Evolutionary conservation across 2,797 vertebrate species (phyloP), one percentile per base, ranked within the genome.

Genomic region (Phoeniculus purpureus): DNA sequence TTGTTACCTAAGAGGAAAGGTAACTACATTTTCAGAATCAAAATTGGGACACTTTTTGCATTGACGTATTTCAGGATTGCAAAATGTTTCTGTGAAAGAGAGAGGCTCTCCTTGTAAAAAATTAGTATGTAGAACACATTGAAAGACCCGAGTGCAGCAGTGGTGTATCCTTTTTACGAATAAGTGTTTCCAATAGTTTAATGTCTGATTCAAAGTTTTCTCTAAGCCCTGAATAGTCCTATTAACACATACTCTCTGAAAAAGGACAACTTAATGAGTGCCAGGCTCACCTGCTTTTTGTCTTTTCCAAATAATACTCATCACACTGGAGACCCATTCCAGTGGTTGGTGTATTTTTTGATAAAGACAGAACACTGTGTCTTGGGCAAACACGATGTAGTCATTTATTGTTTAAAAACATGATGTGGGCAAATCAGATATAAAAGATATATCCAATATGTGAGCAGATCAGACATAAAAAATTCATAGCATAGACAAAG

Each of bases 41-140:
- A 67, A 93, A 89, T 10, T 56, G 23, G 48, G 15, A 58, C 32
- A 40, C n/a, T 75, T 43, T 87, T 51, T 79, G n/a, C 29, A 66
- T 37, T 94, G 73, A 76, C 1, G 1, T 52, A 2, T 83, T 92
- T 67, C 66, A 82, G 55, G 59, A 68, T 27, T 72, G 50, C 81
- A 66, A 93, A 87, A 79, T 50, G 11, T 60, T 91, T 91, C 67
- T 79, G 4, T 64, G 87, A 90, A 81, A 96, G 70, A 43, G 6
- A 80, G 9, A 45, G 6, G 17, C 26, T 21, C 18, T 94, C 84
- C 81, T 76, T 89, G 66, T 89, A 51, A 84, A 85, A 77, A 72
- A 27, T 6, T 1, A 16, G 8, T 37, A 25, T 73, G 40, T 5
- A n/a, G 10, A 65, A 65, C 2, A 3, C 45, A 56, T 14, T 60